These are phyloP conservation scores for Dysdera silvatica DNA, from an alignment of 1,140 invertebrate species.

Conservation along the genomic window DNA sequence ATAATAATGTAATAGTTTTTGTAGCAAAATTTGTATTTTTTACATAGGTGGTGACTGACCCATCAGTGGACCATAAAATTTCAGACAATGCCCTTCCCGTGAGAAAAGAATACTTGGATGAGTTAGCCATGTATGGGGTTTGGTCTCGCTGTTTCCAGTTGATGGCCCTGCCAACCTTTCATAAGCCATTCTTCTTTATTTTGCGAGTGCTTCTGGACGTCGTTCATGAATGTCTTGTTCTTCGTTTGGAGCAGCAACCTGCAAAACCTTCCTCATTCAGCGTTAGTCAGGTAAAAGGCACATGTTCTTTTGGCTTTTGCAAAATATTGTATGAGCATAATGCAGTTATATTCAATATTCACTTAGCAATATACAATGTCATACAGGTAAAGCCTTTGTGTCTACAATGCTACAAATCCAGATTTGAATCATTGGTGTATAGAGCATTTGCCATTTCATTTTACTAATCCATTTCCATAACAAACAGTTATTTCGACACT, in stretches of 20 bases:
- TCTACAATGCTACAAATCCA: no score
- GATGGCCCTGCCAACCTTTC: conserved; percentile 73
- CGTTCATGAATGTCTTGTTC: conserved; percentile 74
- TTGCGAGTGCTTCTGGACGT: conserved; percentile 72
- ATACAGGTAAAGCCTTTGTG: no score
- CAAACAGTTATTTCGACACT: no score
- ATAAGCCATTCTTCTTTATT: conserved; percentile 70
- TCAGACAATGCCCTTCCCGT: neutral
- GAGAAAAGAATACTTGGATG: conserved; percentile 41
- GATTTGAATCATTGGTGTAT: no score
- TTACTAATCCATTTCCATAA: no score
- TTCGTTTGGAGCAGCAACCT: conserved; percentile 73
- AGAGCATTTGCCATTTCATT: no score
- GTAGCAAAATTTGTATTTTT: no score
- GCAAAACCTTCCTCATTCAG: conserved; percentile 74
- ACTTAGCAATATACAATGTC: no score
- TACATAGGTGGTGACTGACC: neutral
- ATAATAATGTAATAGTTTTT: no score
- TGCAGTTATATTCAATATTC: no score
- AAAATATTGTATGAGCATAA: no score
- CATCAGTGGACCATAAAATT: neutral
- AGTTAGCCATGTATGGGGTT: conserved; percentile 58
- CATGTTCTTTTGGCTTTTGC: neutral
- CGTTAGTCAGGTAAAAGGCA: conserved; percentile 57
- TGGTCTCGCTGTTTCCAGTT: conserved; percentile 66